Evolutionary conservation across 2,888 invertebrate species (phyloP), one percentile per base, ranked within the genome.

Genomic region (Orchestes rusci): DNA sequence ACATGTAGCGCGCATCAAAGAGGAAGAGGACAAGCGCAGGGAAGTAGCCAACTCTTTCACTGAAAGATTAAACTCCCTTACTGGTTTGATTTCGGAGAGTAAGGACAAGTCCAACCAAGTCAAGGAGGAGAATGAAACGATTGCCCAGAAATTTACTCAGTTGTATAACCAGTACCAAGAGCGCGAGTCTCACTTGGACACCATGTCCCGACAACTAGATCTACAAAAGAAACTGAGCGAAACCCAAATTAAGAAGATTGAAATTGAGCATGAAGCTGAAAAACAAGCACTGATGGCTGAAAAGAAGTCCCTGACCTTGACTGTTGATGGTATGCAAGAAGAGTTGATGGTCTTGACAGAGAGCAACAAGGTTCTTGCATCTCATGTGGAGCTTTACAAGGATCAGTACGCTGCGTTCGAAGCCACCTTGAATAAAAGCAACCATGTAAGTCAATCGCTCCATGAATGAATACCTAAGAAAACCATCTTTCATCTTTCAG

Each of bases 361-460:
- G 15, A 83, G 80, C 1, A 84, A 92, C 63, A 73, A 77, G 29
- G 78, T 77, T 35, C 71, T 92, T 0, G 78, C 84, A 52, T 77
- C 80, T 16, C 87, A 93, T 70, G 71, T 95, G 3, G 76, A 79
- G 10, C 71, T 89, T 47, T 95, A 94, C 64, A 87, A 89, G 2
- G 84, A 84, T 56, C 91, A 93, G 67, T 95, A 93, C 64, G 84
- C 88, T 55, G 92, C 92, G 64, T 91, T 95, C 66, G 90, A 93
- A 67, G 79, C 75, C 40, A 87, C 91, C 0, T 71, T 95, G 50
- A 79, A 80, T 19, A 85, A 85, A 65, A 93, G 91, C 59, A 92
- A 88, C 66, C 48, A 50, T 36, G 48, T 46, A 45, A 45, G n/a
- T n/a, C n/a, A n/a, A n/a, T n/a, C n/a, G n/a, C n/a, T n/a, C n/a